Evolutionary conservation across 2,113 vertebrate species (phyloP), one percentile per base, ranked within the genome.

Genomic region (Penelope pileata): DNA sequence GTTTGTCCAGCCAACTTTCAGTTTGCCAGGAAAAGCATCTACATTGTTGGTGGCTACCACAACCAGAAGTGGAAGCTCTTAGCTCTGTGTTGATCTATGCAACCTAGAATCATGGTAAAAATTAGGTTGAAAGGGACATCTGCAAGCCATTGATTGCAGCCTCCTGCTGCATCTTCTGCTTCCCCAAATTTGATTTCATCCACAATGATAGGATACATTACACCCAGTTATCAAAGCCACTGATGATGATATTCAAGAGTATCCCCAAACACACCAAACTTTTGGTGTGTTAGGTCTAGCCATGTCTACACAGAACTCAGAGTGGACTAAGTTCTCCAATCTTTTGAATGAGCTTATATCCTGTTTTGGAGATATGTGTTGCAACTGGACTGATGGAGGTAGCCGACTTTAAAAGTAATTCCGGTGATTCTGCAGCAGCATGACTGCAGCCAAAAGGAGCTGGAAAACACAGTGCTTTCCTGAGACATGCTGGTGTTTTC

Each of bases 11-110:
- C 40, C 59, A 81, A 6, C 48, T 80, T 80, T 40, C 43, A 66
- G 16, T 86, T 83, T 91, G 83, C 74, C 76, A 70, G 60, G 32
- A 88, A 63, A 88, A 83, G 7, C 30, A 62, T 36, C 45, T 90
- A 8, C 63, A 38, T 8, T 48, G 68, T 18, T 36, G 53, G n/a
- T 70, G 47, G 5, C 47, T 81, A 63, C 22, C 21, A 62, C 54
- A 81, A 67, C 8, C 58, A 69, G 18, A 74, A 76, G 53, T 1
- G 4, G 48, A 80, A 62, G 30, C 32, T 79, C 24, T 30, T 60
- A 56, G 63, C 22, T 51, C 32, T 69, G 3, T 74, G 10, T 73
- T 86, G 11, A 17, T 69, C 48, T 73, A 0, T 8, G 40, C 48
- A 29, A 60, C 68, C 18, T n/a, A 51, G 30, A 69, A 48, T 66